Base-by-base conservation (phyloP, 2,113 vertebrate genomes). In the Cygnus buccinator region DNA sequence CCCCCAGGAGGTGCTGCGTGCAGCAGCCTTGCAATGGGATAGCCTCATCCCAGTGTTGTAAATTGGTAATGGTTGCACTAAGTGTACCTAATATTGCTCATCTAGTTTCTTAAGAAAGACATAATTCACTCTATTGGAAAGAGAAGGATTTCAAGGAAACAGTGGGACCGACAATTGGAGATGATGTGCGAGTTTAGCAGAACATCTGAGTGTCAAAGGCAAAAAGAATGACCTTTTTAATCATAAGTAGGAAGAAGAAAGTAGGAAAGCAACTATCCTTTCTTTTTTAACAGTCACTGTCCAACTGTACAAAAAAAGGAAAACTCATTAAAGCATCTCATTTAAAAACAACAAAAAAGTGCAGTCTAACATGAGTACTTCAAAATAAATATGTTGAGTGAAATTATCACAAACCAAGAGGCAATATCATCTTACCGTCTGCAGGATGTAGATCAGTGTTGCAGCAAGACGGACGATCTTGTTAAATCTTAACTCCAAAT, bases 401-500 rank as follows among this genome's bases (percentile, higher is more conserved):
- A 78, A 78, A 78, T 29, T 5, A 58, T 12, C 10, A 26, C 9
- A 43, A 81, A 29, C 55, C 39, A 25, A 57, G 31, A 73, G 11
- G 11, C 20, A 55, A 3, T 28, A 28, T 66, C 37, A 1, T 80
- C 98, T 98, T 98, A 99, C 98, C 63, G 97, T 98, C 93, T 99
- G 98, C 52, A 98, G 29, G 17, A 98, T 98, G 81, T 99, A 99
- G 95, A 98, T 98, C 63, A 98, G 0, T 1, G 99, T 98, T n/a
- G 98, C 98, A 43, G 97, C 98, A 35, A 98, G 84, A 4, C 98
- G 98, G 70, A 98, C 97, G 33, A 74, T 29, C 66, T 97, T 98
- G 95, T 98, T 98, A 98, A 99, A 99, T 81, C 98, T 97, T 78
- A 98, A 95, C 78, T 99, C 98, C 84, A 99, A 96, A 90, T 98